phyloP scores from a whole-genome alignment of 2,113 vertebrate species.

The Addax nasomaculatus region DNA sequence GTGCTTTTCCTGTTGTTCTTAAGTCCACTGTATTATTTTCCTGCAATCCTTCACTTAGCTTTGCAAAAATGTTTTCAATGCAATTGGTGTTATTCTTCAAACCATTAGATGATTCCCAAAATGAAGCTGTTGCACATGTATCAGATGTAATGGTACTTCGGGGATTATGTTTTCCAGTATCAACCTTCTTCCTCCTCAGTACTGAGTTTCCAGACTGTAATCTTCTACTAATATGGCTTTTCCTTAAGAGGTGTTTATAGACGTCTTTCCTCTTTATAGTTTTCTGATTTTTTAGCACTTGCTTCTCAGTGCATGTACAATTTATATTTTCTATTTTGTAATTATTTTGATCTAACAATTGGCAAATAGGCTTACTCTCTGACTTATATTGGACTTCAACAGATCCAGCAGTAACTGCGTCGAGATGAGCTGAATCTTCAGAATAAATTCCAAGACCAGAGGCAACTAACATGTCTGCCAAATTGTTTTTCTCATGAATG shows the following conservation, averaged over 20 bases:
- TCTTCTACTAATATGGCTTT: background rate
- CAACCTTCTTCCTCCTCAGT: background rate
- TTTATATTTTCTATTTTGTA: background rate
- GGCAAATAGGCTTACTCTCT: background rate
- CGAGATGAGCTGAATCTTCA: conserved; percentile 17
- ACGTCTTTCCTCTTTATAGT: background rate
- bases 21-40: conserved; percentile 17
- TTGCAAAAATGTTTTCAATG: background rate
- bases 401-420: background rate
- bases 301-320: background rate
- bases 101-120: background rate
- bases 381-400: background rate
- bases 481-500: conserved; percentile 35
- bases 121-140: background rate
- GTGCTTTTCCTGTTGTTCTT: background rate
- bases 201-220: conserved; percentile 11
- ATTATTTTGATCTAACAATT: background rate
- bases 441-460: conserved; percentile 66
- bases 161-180: background rate
- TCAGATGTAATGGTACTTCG: background rate
- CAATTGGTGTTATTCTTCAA: background rate
- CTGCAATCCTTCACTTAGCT: background rate
- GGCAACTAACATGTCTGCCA: conserved; percentile 69
- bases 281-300: conserved; percentile 1
- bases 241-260: background rate